Evolutionary conservation across 1,140 invertebrate genomes (phyloP), one percentile per base, ranked within the genome.

Genomic region (Drosophila triauraria): DNA sequence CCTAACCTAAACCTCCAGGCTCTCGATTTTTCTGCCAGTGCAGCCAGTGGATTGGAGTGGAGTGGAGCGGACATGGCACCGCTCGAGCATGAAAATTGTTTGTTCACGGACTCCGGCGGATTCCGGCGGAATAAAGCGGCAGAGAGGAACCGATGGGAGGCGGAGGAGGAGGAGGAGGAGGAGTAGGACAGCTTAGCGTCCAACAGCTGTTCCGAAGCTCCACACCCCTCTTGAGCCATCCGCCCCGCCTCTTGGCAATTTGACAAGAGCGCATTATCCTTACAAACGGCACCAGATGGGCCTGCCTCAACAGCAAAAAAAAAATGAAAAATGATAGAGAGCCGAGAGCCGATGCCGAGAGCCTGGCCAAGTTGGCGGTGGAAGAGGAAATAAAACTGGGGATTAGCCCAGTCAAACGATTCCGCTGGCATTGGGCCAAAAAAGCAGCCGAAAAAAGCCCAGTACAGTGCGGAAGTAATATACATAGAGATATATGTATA

Each of bases 261-360:
- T 86, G 83, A 86, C 83, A 86, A 87, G 70, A 63, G 79, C 79
- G 68, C 83, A 86, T 86, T 87, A 87, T 77, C 83, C 76, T 80
- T 74, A 86, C 83, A 87, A 87, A 82, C 75, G 80, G 80, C 76
- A 70, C 62, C 77, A 80, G 67, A 64, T 78, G 82, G 32, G 58
- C 70, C 44, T 23, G 51, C 69, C 69, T 48, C 53, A 47, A 48
- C 17, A 27, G 2, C 35, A 54, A 75, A n/a, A 44, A 38, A 38
- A 67, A 72, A 70, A 69, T 70, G 67, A 69, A 53, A 70, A 70
- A 70, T 70, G 63, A 70, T 69, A 27, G 64, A 62, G 63, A 59
- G 61, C 12, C 53, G 20, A 20, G 20, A 20, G 20, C 20, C 20
- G 64, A 62, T 1, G 20, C 20, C 20, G 64, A 62, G 63, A 59